Percentiles rank a stretch among this genome's conserved stretches.
Evolutionary conservation across 2,888 invertebrate species (phyloP).

Genomic region (Lasioglossum morio): DNA sequence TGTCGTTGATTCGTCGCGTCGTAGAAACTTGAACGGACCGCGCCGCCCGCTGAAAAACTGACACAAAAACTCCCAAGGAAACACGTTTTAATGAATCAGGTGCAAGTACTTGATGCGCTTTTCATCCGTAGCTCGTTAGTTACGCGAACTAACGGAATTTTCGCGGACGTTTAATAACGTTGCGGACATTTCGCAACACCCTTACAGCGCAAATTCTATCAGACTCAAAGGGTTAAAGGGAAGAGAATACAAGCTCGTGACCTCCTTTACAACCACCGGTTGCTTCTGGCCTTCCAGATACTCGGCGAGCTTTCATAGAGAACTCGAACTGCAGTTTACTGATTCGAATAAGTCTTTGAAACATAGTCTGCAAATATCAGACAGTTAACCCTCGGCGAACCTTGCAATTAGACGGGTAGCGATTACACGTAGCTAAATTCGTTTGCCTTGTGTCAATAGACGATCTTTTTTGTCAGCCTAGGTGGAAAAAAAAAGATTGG

Average conservation of each 20-base stretch:
- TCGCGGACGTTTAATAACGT: conserved; percentile 8
- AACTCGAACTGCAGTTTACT: conserved; percentile 16
- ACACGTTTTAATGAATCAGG: conserved; percentile 19
- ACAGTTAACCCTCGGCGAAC: neutral
- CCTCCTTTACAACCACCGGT: conserved; percentile 68
- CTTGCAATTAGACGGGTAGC: neutral
- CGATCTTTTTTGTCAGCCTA: neutral
- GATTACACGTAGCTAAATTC: neutral
- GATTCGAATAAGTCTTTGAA: conserved; percentile 32
- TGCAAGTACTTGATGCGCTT: conserved; percentile 3
- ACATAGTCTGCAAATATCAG: conserved; percentile 22
- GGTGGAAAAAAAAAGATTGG: neutral
- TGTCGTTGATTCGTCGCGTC: neutral
- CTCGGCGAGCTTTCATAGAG: conserved; percentile 24
- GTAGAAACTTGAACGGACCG: neutral
- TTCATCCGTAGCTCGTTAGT: conserved; percentile 23
- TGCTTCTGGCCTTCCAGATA: conserved; percentile 58
- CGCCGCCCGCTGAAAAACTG: neutral
- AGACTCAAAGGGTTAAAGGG: conserved; percentile 58
- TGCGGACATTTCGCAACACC: conserved; percentile 21
- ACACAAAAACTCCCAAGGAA: neutral
- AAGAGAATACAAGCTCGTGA: conserved; percentile 52
- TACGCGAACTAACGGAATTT: neutral
- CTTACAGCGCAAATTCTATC: conserved; percentile 47
- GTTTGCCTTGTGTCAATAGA: neutral